A percentile compares a stretch with the other conserved stretches of the same genome.
phyloP scores from a whole-genome alignment of 2,888 invertebrate species.

The Dione vanillae region DNA sequence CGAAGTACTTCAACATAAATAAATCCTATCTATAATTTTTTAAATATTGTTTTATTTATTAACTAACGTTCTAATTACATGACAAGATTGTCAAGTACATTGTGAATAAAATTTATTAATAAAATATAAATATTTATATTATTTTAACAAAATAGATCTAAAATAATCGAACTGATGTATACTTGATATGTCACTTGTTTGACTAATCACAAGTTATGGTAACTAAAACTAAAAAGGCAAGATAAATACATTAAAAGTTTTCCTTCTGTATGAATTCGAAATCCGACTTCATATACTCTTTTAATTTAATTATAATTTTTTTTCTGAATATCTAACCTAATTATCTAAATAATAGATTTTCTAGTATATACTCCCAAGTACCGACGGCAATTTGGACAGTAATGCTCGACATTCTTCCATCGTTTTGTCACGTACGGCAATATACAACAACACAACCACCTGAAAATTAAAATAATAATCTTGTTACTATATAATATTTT shows the following conservation, averaged over 20 bases:
- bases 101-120: not conserved
- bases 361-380: slow-evolving; percentile 70
- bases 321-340: not conserved
- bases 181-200: too few species aligned
- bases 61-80: not conserved
- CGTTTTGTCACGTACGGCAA: slow-evolving; percentile 70
- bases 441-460: slow-evolving; percentile 79
- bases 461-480: slow-evolving; percentile 52
- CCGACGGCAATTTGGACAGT: slow-evolving; percentile 69
- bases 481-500: too few species aligned
- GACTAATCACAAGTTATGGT: too few species aligned
- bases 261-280: too few species aligned
- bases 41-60: slow-evolving; percentile 4
- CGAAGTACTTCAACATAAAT: slow-evolving; percentile 18
- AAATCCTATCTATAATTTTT: slow-evolving; percentile 12
- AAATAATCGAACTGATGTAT: too few species aligned
- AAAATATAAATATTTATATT: too few species aligned
- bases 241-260: too few species aligned
- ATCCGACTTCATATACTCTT: too few species aligned
- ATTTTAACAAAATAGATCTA: too few species aligned
- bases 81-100: not conserved
- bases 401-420: slow-evolving; percentile 78
- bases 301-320: not conserved
- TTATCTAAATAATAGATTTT: slow-evolving; percentile 50
- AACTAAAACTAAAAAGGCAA: too few species aligned